Percentiles rank a stretch among this genome's conserved stretches.
Evolutionary conservation across 2,797 vertebrate genomes (phyloP).

Genomic region (Squalus acanthias): DNA sequence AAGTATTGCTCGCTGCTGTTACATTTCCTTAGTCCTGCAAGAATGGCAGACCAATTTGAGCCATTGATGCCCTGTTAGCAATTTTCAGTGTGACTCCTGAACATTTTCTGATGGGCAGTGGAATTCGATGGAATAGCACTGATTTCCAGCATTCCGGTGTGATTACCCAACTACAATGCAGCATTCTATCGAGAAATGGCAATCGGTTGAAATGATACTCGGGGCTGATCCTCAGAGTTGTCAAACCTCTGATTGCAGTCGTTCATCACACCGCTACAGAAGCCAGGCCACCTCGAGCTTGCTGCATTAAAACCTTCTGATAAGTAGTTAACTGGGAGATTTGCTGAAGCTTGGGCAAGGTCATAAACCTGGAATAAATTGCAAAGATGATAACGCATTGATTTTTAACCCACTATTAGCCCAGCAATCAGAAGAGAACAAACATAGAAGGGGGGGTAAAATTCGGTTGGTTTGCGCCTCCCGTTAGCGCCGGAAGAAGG

Average conservation of each 20-base stretch:
- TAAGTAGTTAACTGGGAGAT: not conserved
- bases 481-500: too few species aligned
- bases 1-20: not conserved
- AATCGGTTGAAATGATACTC: not conserved
- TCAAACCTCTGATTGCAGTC: not conserved
- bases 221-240: not conserved
- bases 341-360: not conserved
- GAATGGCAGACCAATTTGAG: not conserved
- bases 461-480: too few species aligned
- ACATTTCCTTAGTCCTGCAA: not conserved
- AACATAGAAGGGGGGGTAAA: not conserved
- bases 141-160: not conserved
- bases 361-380: not conserved
- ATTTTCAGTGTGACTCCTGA: not conserved
- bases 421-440: not conserved
- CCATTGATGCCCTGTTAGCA: not conserved
- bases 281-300: not conserved
- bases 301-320: not conserved
- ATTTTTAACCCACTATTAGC: not conserved
- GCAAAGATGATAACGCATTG: not conserved
- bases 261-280: not conserved
- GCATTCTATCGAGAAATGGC: not conserved
- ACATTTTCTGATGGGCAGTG: too few species aligned
- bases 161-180: not conserved
- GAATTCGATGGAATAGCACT: not conserved